Evolutionary conservation across 1,140 invertebrate species (phyloP).

Genomic region (Apocrypta bakeri): DNA sequence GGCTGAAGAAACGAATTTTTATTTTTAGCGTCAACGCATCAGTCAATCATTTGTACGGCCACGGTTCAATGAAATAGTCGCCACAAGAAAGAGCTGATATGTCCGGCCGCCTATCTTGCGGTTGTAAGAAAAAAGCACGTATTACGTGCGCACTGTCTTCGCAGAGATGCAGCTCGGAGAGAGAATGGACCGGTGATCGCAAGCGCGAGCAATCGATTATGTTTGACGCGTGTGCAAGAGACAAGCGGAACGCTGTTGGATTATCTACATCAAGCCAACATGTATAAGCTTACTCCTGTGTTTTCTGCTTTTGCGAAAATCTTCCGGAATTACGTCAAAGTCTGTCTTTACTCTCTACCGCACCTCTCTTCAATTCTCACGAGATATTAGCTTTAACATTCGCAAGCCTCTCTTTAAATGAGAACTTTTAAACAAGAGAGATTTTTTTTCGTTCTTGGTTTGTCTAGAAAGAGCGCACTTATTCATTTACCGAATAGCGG

Average conservation of each 20-base stretch:
- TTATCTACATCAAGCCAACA: neutral
- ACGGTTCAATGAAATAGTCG: conserved; percentile 45
- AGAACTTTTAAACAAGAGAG: no score
- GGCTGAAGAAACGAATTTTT: conserved; percentile 2
- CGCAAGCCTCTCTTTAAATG: no score
- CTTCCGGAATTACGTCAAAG: conserved; percentile 15
- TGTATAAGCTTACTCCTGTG: neutral
- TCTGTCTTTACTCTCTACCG: neutral
- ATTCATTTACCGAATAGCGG: neutral
- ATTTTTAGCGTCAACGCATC: conserved; percentile 27
- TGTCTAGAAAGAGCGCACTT: no score
- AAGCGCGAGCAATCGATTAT: conserved; percentile 46
- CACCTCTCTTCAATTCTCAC: no score
- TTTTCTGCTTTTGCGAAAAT: conserved; percentile 41
- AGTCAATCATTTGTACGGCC: conserved; percentile 13
- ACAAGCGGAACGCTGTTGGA: conserved; percentile 45
- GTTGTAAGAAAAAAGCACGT: neutral
- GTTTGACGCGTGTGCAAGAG: conserved; percentile 37
- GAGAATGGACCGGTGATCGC: neutral
- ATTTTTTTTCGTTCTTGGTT: no score
- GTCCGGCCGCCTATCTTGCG: neutral
- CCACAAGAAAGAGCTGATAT: conserved; percentile 4
- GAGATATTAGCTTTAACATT: no score
- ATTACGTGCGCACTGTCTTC: neutral
- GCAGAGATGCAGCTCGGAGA: neutral